These are phyloP conservation scores for Selene dorsalis DNA, from an alignment of 2,797 vertebrate species.

Conservation along the genomic window DNA sequence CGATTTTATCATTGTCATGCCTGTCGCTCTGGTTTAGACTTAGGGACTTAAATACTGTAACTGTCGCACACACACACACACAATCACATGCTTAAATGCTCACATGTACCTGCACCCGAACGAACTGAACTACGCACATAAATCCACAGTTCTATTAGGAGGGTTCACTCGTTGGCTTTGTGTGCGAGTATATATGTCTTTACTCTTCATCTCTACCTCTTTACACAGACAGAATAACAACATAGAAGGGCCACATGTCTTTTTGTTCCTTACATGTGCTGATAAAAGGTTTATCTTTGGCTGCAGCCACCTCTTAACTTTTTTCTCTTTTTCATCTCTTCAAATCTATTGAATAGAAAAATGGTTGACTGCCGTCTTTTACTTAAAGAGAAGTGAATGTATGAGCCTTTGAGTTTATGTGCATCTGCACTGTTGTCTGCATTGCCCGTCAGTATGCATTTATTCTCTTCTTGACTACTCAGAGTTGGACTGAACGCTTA, in stretches of 20 bases:
- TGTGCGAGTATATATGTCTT: not conserved
- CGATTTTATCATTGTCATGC: conserved; percentile 72
- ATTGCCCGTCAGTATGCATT: conserved; percentile 27
- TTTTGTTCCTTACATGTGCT: conserved; percentile 11
- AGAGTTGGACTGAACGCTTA: not conserved
- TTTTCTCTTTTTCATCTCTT: conserved; percentile 19
- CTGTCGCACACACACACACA: conserved; percentile 40
- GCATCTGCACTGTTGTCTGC: conserved; percentile 25
- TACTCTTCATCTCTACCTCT: too few species aligned
- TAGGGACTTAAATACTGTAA: conserved; percentile 53
- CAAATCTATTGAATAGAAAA: conserved; percentile 2
- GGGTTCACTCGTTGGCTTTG: not conserved
- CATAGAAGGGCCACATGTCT: not conserved
- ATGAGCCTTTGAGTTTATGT: conserved; percentile 1
- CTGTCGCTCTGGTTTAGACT: conserved; percentile 69
- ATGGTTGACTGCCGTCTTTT: conserved; percentile 15
- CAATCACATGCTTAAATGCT: conserved; percentile 8
- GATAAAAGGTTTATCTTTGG: conserved; percentile 18
- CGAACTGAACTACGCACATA: not conserved
- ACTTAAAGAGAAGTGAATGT: conserved; percentile 6
- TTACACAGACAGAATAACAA: conserved; percentile 1
- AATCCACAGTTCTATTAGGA: not conserved
- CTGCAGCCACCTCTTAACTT: not conserved
- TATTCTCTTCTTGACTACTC: conserved; percentile 19
- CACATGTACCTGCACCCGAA: conserved; percentile 13